phyloP scores from a whole-genome alignment of 2,888 invertebrate species.

The Syritta pipiens region DNA sequence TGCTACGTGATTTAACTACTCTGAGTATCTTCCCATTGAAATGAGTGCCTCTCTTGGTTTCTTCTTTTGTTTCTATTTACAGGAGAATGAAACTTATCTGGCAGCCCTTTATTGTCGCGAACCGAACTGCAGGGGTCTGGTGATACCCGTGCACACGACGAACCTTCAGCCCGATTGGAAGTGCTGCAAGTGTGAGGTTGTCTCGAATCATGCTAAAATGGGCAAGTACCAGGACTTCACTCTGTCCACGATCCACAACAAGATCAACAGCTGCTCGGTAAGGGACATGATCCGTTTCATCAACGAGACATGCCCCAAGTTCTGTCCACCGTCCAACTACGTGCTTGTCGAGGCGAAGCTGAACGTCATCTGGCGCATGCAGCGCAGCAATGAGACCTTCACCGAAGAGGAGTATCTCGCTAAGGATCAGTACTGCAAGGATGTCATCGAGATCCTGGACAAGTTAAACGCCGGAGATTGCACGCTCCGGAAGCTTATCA shows the following conservation, averaged over 20 bases:
- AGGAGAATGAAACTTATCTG: constrained; percentile 78
- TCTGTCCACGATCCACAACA: constrained; percentile 77
- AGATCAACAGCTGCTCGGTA: constrained; percentile 75
- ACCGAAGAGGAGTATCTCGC: constrained; percentile 74
- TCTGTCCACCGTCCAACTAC: constrained; percentile 78
- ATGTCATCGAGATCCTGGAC: constrained; percentile 76
- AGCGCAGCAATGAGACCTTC: constrained; percentile 73
- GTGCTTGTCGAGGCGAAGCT: constrained; percentile 78
- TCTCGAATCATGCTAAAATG: constrained; percentile 76
- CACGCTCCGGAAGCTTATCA: constrained; percentile 76
- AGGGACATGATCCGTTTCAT: constrained; percentile 78
- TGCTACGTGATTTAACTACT: too few species aligned
- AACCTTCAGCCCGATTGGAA: constrained; percentile 83
- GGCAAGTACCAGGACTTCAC: constrained; percentile 78
- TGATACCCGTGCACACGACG: constrained; percentile 82
- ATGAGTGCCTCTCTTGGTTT: too few species aligned
- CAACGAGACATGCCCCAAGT: constrained; percentile 76
- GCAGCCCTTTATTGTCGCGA: constrained; percentile 79
- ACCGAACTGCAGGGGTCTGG: constrained; percentile 77
- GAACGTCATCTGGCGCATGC: constrained; percentile 79
- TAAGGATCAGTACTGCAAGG: constrained; percentile 77
- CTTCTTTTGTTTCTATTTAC: constrained; percentile 20
- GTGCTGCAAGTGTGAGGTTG: constrained; percentile 82
- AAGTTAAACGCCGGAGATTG: constrained; percentile 78
- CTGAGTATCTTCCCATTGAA: too few species aligned